phyloP scores from a whole-genome alignment of 2,797 vertebrate species.

The Schizothorax lantsangensis region DNA sequence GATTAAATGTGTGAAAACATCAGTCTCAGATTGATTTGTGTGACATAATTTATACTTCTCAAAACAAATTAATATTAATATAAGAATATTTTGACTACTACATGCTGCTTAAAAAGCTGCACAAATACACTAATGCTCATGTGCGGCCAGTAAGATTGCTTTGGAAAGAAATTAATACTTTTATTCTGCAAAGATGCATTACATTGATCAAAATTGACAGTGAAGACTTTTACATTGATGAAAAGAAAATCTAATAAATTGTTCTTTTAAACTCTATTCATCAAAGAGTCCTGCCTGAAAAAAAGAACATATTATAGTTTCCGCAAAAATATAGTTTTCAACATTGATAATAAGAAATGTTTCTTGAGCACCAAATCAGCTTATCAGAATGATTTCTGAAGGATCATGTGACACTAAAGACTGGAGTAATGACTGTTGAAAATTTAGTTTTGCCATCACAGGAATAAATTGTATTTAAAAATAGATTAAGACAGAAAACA shows the following conservation, averaged over 20 bases:
- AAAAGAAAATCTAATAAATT: not conserved
- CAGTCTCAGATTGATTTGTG: slow-evolving; percentile 4
- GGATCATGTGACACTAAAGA: not conserved
- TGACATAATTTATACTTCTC: not conserved
- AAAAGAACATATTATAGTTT: not conserved
- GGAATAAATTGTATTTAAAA: not conserved
- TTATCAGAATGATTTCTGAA: not conserved
- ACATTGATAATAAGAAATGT: not conserved
- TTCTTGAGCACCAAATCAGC: not conserved
- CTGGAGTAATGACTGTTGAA: not conserved
- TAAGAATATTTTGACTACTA: not conserved
- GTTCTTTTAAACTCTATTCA: not conserved
- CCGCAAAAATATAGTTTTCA: not conserved
- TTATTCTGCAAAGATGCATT: not conserved
- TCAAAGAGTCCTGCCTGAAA: not conserved
- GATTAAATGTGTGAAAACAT: slow-evolving; percentile 18
- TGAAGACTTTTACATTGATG: not conserved
- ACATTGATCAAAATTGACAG: not conserved
- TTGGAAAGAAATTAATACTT: not conserved
- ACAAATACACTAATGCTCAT: not conserved
- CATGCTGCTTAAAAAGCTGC: too few species aligned
- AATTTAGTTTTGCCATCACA: not conserved
- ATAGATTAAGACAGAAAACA: too few species aligned
- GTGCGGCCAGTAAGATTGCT: not conserved
- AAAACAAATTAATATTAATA: not conserved